Percentiles rank a stretch among this genome's conserved stretches.
Evolutionary conservation across 35 echinoderm and acorn worm species (phyloP).

Genomic region (Eucidaris tribuloides): DNA sequence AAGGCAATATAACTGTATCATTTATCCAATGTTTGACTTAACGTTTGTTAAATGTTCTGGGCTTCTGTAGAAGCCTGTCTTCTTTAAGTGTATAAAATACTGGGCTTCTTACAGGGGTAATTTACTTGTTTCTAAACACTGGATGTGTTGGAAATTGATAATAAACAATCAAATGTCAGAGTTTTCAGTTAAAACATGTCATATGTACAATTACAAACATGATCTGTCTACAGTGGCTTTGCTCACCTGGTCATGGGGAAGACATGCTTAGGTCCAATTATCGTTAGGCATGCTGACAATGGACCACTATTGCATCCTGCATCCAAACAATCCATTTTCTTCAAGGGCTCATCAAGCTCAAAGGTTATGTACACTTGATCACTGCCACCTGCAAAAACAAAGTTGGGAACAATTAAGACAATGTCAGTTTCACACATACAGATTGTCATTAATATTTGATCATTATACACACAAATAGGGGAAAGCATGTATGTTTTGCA

Average conservation of each 20-base stretch:
- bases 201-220: not conserved
- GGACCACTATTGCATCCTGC: not conserved
- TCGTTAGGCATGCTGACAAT: slow-evolving; percentile 37
- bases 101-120: not conserved
- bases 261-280: slow-evolving; percentile 38
- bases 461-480: not conserved
- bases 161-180: not conserved
- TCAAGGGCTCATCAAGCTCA: slow-evolving; percentile 14
- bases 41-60: too few relatives aligned
- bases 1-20: too few relatives aligned
- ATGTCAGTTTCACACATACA: not conserved
- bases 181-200: not conserved
- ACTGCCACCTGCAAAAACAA: not conserved
- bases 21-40: too few relatives aligned
- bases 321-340: not conserved
- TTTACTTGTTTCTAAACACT: not conserved
- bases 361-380: slow-evolving; percentile 19
- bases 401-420: not conserved
- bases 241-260: slow-evolving; percentile 67
- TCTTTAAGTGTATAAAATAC: not conserved
- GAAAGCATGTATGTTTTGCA: not conserved
- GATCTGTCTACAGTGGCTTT: not conserved
- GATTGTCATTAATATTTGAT: not conserved
- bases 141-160: not conserved
- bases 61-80: too few relatives aligned